Evolutionary conservation across 2,113 vertebrate species (phyloP).

Genomic region (Marmota monax): DNA sequence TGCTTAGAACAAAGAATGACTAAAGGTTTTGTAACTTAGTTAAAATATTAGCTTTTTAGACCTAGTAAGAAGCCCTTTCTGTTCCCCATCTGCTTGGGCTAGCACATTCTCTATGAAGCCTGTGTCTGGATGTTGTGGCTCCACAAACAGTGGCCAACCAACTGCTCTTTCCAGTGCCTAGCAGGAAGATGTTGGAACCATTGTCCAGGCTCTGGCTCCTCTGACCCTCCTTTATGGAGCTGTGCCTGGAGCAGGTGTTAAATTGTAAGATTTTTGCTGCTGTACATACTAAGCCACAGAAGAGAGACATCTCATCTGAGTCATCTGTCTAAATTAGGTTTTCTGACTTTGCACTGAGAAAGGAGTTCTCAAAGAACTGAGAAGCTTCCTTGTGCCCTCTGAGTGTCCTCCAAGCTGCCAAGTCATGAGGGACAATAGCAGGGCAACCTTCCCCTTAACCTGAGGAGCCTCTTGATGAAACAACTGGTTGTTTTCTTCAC

Average conservation of each 20-base stretch:
- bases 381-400: background rate
- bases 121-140: no score
- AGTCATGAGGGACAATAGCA: background rate
- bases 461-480: background rate
- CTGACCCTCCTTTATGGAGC: fast-evolving
- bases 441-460: background rate
- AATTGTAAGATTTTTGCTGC: background rate
- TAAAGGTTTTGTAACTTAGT: background rate
- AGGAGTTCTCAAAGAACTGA: background rate
- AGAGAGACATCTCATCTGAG: background rate
- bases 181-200: background rate
- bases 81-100: background rate
- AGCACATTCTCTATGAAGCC: background rate
- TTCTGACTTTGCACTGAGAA: constrained; percentile 47
- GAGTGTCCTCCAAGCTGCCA: background rate
- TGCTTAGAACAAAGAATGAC: background rate
- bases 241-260: background rate
- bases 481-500: background rate
- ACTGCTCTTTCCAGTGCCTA: background rate
- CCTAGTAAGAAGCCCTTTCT: background rate
- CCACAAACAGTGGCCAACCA: background rate
- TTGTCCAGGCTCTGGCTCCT: background rate
- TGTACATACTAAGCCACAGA: background rate
- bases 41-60: background rate
- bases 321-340: constrained; percentile 42